Conservation (phyloP, 2,888 invertebrate genomes). For the Anodontia alba region DNA sequence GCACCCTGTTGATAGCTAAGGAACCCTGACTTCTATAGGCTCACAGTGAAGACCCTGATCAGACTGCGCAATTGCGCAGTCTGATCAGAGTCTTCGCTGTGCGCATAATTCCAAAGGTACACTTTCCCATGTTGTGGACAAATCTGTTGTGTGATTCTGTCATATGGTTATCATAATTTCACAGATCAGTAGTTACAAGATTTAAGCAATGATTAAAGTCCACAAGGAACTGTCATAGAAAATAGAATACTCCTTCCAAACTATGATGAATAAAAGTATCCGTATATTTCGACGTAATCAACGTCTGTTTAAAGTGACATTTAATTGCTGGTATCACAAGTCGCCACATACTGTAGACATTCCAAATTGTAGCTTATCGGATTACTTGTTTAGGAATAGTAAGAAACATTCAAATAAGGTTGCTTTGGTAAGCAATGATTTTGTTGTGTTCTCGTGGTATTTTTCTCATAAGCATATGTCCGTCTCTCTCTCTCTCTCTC, state of each 20-base stretch:
- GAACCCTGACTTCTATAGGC: no score
- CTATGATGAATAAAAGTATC: background rate
- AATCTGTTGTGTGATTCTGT: no score
- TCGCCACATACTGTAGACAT: constrained; percentile 49
- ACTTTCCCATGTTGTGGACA: no score
- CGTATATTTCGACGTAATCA: background rate
- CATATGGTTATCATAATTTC: no score
- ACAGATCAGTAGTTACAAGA: no score
- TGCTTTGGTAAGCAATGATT: constrained; percentile 62
- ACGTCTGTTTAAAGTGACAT: background rate
- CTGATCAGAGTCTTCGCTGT: background rate
- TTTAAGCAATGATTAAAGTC: no score
- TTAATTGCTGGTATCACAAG: constrained; percentile 42
- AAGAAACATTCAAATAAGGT: constrained; percentile 35
- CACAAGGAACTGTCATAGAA: no score
- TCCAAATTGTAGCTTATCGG: constrained; percentile 52
- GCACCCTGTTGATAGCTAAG: no score
- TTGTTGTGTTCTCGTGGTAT: background rate
- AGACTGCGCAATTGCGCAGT: background rate
- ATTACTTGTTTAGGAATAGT: constrained; percentile 57
- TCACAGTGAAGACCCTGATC: background rate
- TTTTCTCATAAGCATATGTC: background rate
- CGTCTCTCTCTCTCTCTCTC: no score
- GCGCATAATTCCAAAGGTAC: no score
- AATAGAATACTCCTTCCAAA: no score